These are phyloP conservation scores for Deilephila porcellus DNA, from an alignment of 2,888 invertebrate genomes.

Conservation along the genomic window DNA sequence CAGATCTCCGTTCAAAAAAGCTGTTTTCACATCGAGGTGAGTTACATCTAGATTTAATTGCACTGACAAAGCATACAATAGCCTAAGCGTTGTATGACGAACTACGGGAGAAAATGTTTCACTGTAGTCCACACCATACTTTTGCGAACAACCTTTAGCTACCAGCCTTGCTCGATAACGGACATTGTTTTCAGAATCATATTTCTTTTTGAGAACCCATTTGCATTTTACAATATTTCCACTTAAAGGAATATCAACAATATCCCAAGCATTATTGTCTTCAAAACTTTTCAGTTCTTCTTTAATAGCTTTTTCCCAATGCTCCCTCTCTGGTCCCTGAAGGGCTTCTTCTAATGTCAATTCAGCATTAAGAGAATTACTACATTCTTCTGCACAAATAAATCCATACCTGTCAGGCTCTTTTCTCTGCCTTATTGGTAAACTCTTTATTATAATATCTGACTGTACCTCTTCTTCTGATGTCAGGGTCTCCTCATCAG, in stretches of 20 bases:
- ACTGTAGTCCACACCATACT: neutral
- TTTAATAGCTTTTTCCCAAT: slow-evolving; percentile 38
- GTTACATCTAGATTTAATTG: slow-evolving; percentile 7
- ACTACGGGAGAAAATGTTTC: slow-evolving; percentile 1
- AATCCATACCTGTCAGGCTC: slow-evolving; percentile 28
- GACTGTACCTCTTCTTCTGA: neutral
- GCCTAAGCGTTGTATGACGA: neutral
- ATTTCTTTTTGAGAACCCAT: slow-evolving; percentile 6
- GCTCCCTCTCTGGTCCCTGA: slow-evolving; percentile 35
- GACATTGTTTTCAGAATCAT: neutral
- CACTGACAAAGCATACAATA: slow-evolving; percentile 3
- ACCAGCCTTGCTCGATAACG: neutral
- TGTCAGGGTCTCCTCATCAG: slow-evolving; percentile 1
- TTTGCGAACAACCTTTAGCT: neutral
- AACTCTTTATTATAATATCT: neutral
- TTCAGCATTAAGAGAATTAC: slow-evolving; percentile 6
- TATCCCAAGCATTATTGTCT: slow-evolving; percentile 42
- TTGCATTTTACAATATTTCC: slow-evolving; percentile 10
- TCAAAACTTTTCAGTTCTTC: slow-evolving; percentile 41
- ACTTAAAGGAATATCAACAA: slow-evolving; percentile 34
- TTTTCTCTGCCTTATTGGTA: slow-evolving; percentile 6
- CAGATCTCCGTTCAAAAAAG: slow-evolving; percentile 31
- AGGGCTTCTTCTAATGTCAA: slow-evolving; percentile 30
- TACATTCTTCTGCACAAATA: slow-evolving; percentile 16
- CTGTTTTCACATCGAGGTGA: slow-evolving; percentile 20